Base-by-base conservation (phyloP, 2,888 invertebrate species). In the Globia sparganii region DNA sequence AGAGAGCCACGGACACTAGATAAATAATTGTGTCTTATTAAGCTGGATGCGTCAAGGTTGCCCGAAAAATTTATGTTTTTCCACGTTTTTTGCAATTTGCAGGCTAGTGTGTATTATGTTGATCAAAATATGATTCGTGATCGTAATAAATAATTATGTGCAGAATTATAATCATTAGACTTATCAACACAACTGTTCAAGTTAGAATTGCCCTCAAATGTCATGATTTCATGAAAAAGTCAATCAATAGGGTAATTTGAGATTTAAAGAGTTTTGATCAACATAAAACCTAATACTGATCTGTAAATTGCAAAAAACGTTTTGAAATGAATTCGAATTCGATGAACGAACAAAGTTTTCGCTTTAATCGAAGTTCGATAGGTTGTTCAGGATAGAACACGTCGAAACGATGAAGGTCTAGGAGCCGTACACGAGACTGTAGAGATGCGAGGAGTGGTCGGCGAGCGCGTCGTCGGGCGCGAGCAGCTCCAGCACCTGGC, bases 401-500 rank as follows among this genome's bases (percentile, higher is more conserved):
- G 21, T 37, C 4, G 8, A 15, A 34, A 25, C 5, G 21, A 21
- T 34, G 9, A 28, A n/a, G 13, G 15, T 65, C 56, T 86, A 91
- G 5, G 87, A 85, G 61, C 85, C 97, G 70, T 93, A 93, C 2
- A 97, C 97, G 79, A 98, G 93, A 73, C 95, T 94, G 92, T 97
- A 97, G 88, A 98, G 97, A 87, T 97, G 95, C 11, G 98, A 98
- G 76, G 95, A 91, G 28, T 96, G 94, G 89, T 98, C 97, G 40
- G 97, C 94, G 72, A 98, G 94, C 58, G 98, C 97, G 80, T 96
- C 95, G 82, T 97, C 97, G 0, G 98, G 98, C 80, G 97, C 94
- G 75, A 97, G 97, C 89, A 98, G 97, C 92, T 98, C 98, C 13
- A 97, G 92, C 81, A 93, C 97, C 85, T 97, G 94, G 0, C 99